A percentile compares a stretch with the other conserved stretches of the same genome.
These are phyloP conservation scores for Tolmerus cingulatus DNA, from an alignment of 2,888 invertebrate genomes.

Conservation along the genomic window DNA sequence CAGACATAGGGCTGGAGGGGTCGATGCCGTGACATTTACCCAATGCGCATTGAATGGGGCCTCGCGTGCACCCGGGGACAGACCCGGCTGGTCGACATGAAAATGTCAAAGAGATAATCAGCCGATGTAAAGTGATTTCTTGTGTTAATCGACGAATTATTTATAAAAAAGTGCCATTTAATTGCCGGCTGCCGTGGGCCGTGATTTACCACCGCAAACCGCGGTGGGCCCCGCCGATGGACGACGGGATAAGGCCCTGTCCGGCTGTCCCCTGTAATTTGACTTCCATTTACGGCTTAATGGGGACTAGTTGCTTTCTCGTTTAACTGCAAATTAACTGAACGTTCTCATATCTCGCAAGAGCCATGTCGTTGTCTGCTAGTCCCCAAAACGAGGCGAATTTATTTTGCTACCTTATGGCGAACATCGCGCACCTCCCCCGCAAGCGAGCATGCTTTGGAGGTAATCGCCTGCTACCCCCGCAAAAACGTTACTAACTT, in stretches of 20 bases:
- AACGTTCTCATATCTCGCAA: neutral
- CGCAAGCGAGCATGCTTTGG: too few relatives aligned
- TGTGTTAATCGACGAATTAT: constrained; percentile 48
- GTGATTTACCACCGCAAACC: constrained; percentile 29
- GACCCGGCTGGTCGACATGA: constrained; percentile 40
- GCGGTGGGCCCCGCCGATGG: neutral
- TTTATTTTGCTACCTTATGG: neutral
- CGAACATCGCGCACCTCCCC: neutral
- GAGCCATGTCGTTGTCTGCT: neutral
- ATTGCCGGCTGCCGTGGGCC: constrained; percentile 40
- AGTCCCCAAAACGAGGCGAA: neutral
- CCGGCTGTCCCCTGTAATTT: neutral
- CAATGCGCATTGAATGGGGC: constrained; percentile 25
- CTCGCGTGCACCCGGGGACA: constrained; percentile 42
- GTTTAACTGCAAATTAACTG: neutral
- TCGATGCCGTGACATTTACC: constrained; percentile 46
- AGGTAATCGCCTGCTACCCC: neutral
- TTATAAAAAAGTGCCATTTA: constrained; percentile 46
- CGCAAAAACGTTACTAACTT: neutral
- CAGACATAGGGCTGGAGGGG: constrained; percentile 42
- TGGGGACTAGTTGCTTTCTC: neutral
- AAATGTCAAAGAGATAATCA: constrained; percentile 49
- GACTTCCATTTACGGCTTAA: neutral
- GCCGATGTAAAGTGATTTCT: constrained; percentile 46
- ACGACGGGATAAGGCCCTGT: neutral